These are phyloP conservation scores for Salvelinus alpinus DNA, from an alignment of 2,113 vertebrate genomes.

Conservation along the genomic window DNA sequence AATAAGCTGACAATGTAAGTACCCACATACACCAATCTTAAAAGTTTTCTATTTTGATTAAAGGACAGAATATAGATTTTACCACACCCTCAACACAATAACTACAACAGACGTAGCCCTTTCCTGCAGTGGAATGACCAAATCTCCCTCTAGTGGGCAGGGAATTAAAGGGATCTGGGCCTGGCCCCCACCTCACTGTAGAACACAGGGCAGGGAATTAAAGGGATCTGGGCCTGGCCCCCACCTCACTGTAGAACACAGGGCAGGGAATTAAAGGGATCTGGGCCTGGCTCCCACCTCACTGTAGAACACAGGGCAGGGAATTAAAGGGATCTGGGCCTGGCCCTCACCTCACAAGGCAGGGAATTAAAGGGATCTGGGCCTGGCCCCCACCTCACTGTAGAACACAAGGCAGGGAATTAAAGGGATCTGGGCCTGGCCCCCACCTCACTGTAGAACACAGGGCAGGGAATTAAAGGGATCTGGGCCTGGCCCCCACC, in stretches of 20 bases:
- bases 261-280: neutral
- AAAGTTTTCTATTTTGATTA: no score
- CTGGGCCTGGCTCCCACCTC: neutral
- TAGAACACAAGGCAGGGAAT: no score
- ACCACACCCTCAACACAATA: no score
- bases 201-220: constrained; percentile 23
- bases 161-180: no score
- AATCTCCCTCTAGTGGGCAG: no score
- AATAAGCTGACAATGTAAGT: neutral
- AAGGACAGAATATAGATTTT: no score
- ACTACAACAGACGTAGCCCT: no score
- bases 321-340: constrained; percentile 31
- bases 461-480: neutral
- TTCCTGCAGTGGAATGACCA: no score
- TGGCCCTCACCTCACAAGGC: neutral
- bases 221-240: neutral
- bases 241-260: constrained; percentile 20
- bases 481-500: no score
- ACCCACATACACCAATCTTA: no score
- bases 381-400: no score
- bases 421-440: neutral
- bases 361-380: constrained; percentile 32
- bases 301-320: constrained; percentile 17
- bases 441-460: constrained; percentile 16
- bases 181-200: neutral